These are phyloP conservation scores for Gymnoscopelus microlampas DNA, from an alignment of 2,797 vertebrate species.

Conservation along the genomic window DNA sequence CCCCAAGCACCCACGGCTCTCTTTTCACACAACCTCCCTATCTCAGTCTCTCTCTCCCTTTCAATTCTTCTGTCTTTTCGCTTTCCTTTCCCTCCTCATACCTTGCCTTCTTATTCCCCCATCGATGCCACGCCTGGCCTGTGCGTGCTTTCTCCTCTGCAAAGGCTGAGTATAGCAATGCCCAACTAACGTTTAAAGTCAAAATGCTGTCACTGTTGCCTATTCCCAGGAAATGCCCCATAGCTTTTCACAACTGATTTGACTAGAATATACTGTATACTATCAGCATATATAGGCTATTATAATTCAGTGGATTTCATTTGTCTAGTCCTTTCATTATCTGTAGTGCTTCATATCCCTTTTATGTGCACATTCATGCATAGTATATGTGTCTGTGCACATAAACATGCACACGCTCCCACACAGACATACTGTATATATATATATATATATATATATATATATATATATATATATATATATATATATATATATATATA, in stretches of 20 bases:
- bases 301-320: too few species aligned
- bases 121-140: too few species aligned
- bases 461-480: too few species aligned
- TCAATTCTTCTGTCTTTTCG: slow-evolving; percentile 13
- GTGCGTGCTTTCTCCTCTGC: slow-evolving; percentile 30
- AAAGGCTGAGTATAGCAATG: slow-evolving; percentile 53
- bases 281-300: too few species aligned
- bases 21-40: slow-evolving; percentile 20
- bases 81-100: slow-evolving; percentile 7
- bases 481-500: too few species aligned
- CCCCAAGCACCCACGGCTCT: neutral
- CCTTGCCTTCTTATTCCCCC: slow-evolving; percentile 21
- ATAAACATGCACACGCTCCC: neutral
- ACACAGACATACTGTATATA: too few species aligned
- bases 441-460: too few species aligned
- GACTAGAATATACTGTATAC: neutral
- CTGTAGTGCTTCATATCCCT: neutral
- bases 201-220: slow-evolving; percentile 26
- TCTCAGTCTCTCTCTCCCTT: neutral
- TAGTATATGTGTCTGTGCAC: neutral
- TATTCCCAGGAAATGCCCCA: slow-evolving; percentile 24
- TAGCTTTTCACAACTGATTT: slow-evolving; percentile 23
- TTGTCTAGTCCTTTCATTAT: neutral
- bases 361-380: neutral
- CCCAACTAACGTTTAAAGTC: slow-evolving; percentile 39